phyloP scores from a whole-genome alignment of 2,888 invertebrate species.

The Xanthia icteritia region DNA sequence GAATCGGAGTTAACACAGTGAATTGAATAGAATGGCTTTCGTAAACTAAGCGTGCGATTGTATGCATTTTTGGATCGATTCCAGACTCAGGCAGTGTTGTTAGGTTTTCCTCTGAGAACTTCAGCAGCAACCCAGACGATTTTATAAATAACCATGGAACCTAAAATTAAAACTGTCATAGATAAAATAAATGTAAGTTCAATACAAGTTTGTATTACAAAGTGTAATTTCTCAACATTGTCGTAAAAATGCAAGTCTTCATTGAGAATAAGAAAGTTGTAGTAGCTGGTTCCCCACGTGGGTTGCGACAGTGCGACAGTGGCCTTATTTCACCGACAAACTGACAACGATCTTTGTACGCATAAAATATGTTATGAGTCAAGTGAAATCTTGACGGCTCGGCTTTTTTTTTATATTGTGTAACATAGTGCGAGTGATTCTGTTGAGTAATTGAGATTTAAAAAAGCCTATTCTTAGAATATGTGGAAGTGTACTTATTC shows the following conservation, averaged over 20 bases:
- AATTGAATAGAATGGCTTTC: background rate
- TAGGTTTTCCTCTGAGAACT: background rate
- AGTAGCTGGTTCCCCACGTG: slow-evolving; percentile 48
- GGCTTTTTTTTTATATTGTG: slow-evolving; percentile 18
- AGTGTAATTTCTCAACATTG: slow-evolving; percentile 32
- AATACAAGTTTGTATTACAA: background rate
- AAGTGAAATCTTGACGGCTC: slow-evolving; percentile 30
- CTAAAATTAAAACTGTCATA: background rate
- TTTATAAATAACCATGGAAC: background rate
- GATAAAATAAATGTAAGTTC: background rate
- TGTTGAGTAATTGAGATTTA: background rate
- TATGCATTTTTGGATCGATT: background rate
- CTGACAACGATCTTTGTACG: slow-evolving; percentile 27
- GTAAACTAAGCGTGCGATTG: background rate
- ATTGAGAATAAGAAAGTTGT: slow-evolving; percentile 62
- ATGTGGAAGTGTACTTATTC: background rate
- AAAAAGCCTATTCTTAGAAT: background rate
- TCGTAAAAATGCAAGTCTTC: slow-evolving; percentile 49
- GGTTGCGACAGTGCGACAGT: slow-evolving; percentile 57
- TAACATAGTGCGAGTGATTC: background rate
- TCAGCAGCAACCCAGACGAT: background rate
- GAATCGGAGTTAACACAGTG: background rate
- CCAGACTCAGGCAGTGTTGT: background rate
- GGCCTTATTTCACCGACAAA: slow-evolving; percentile 58
- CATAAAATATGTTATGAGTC: slow-evolving; percentile 7